Evolutionary conservation across 2,888 invertebrate genomes (phyloP), one percentile per base, ranked within the genome.

Genomic region (Calameuta idolon): DNA sequence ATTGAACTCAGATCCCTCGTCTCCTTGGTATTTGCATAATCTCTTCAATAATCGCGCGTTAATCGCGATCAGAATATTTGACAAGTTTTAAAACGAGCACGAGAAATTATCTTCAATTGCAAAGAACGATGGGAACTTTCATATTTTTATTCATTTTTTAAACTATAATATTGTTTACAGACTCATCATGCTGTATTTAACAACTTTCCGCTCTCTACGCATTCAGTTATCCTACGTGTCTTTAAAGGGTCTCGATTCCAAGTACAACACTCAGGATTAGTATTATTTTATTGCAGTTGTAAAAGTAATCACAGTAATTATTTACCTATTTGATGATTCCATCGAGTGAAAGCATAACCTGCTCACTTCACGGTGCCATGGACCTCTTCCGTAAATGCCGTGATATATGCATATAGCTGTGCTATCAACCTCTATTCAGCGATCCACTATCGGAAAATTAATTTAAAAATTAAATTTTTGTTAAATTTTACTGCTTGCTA

Each of bases 281-380:
- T 75, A 69, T 75, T 40, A 78, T 76, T 78, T 78, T 76, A 76
- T 73, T 78, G 68, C 77, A 23, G 81, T 79, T 79, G 76, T 84
- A 82, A 85, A 83, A 79, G 81, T 84, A 86, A 86, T 85, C 80
- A 81, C 79, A 75, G 82, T 83, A 83, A 84, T 86, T 84, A 86
- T 83, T 87, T 87, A 83, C 81, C 84, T 85, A 86, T 84, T 86
- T 87, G 86, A 87, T 85, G 85, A 85, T 86, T 87, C 83, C 79
- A 78, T 83, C 77, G 80, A 81, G 84, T 85, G 84, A 86, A 86
- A 84, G 84, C 84, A 85, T 83, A 82, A 82, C 83, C 81, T 85
- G 83, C 79, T 78, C 82, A 81, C 79, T 81, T 81, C 80, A 73
- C 76, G 75, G 80, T 76, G 78, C 79, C 80, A 82, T 83, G 85